phyloP scores from a whole-genome alignment of 2,888 invertebrate genomes.

The Phengaris arion region DNA sequence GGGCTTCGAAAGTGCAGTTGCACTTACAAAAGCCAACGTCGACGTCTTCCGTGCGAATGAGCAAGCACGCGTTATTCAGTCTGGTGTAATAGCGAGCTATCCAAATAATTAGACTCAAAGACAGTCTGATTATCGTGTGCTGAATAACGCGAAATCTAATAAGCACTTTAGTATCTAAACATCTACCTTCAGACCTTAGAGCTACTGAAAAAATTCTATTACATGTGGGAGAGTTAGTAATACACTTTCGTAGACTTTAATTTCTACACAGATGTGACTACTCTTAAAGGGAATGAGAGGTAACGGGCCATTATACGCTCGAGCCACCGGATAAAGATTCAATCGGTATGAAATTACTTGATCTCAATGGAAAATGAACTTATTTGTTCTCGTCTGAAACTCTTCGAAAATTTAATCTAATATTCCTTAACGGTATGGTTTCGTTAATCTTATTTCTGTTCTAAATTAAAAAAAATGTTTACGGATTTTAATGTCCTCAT shows the following conservation, averaged over 20 bases:
- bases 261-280: background rate
- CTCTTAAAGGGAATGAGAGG: background rate
- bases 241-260: background rate
- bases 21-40: too few species aligned
- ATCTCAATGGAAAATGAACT: constrained; percentile 23
- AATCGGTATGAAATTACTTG: constrained; percentile 24
- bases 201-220: background rate
- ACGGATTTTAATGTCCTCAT: too few species aligned
- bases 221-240: background rate
- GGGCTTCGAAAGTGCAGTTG: too few species aligned
- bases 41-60: too few species aligned
- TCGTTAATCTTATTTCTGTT: constrained; percentile 8
- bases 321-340: constrained; percentile 3
- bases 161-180: too few species aligned
- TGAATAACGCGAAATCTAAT: too few species aligned
- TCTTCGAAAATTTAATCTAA: background rate
- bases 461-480: background rate
- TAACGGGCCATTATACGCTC: constrained; percentile 16
- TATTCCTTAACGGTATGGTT: background rate
- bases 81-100: too few species aligned
- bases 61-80: too few species aligned
- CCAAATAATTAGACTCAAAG: too few species aligned
- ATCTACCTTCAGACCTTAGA: too few species aligned
- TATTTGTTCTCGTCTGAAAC: background rate
- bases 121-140: too few species aligned